Base-by-base conservation (phyloP, 2,113 vertebrate species). In the Pteruthius melanotis region DNA sequence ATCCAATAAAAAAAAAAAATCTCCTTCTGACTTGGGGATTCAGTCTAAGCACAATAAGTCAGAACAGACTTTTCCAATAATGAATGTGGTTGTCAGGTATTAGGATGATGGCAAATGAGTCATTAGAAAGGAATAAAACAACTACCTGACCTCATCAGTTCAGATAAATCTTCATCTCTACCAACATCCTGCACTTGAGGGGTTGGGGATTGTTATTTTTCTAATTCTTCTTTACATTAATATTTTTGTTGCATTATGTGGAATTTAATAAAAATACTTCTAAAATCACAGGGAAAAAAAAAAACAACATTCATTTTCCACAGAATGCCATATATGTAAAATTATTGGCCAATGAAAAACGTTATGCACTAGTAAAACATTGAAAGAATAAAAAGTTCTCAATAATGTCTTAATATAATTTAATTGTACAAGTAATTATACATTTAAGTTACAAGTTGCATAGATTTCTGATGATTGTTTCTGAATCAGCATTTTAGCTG, bases 1-100 rank as follows among this genome's bases (percentile, higher is more conserved):
- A 91, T 82, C 47, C 69, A 94, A 75, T 94, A 95, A 91, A 75
- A 75, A 84, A 87, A 91, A 35, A 76, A 87, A 70, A 54, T 85
- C 56, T 91, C 19, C 26, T 89, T 89, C 65, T 87, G 31, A 63
- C 49, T 79, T 3, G 4, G 56, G 49, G 69, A 91, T 84, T 87
- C 87, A 68, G 26, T 79, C 56, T 79, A 94, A 82, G 65, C 65
- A 70, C n/a, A 37, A 8, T 63, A 70, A 84, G 33, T 49, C 53
- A 90, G 44, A 91, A 10, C 8, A 81, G 42, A 52, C 28, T 84
- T 84, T 81, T 75, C 42, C 45, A 89, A 65, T 83, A 93, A 76
- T 28, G 24, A 79, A 1, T 49, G 10, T 33, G 9, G 13, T 26
- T 82, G 13, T 35, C 39, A 60, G n/a, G 65, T 49, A 87, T 21